phyloP scores from a whole-genome alignment of 2,113 vertebrate genomes.

The Pygoscelis antarcticus region DNA sequence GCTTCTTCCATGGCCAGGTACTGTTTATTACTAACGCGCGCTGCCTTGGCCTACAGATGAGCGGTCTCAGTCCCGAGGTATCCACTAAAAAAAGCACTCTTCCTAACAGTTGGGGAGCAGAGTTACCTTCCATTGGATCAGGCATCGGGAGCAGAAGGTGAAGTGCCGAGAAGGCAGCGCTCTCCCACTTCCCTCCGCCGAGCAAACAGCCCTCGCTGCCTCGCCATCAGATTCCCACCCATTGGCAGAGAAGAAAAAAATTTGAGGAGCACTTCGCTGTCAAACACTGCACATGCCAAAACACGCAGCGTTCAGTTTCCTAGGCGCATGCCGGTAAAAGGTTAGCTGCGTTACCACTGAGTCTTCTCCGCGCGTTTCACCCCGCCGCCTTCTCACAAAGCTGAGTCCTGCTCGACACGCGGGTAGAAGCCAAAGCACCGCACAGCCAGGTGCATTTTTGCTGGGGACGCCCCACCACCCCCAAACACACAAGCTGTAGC shows the following conservation, averaged over 20 bases:
- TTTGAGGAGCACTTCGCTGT: background rate
- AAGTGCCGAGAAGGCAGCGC: background rate
- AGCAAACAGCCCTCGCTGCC: background rate
- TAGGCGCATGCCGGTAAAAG: background rate
- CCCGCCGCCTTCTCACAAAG: background rate
- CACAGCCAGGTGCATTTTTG: rapidly evolving
- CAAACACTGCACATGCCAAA: background rate
- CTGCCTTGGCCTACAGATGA: background rate
- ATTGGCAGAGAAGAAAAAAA: background rate
- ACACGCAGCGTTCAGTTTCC: background rate
- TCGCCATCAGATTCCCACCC: background rate
- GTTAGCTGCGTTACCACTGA: background rate
- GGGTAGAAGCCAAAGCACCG: rapidly evolving
- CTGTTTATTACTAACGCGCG: rapidly evolving
- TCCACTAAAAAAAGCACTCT: rapidly evolving
- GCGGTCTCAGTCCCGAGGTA: no score
- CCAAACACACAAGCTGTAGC: background rate
- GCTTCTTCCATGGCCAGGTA: background rate
- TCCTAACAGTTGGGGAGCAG: rapidly evolving
- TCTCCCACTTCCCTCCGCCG: background rate
- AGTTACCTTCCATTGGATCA: background rate
- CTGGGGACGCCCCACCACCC: background rate
- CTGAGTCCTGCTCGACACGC: rapidly evolving
- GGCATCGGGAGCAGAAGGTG: background rate
- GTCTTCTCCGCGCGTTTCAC: no score